These are phyloP conservation scores for Alca torda DNA, from an alignment of 2,797 vertebrate species.

Conservation along the genomic window DNA sequence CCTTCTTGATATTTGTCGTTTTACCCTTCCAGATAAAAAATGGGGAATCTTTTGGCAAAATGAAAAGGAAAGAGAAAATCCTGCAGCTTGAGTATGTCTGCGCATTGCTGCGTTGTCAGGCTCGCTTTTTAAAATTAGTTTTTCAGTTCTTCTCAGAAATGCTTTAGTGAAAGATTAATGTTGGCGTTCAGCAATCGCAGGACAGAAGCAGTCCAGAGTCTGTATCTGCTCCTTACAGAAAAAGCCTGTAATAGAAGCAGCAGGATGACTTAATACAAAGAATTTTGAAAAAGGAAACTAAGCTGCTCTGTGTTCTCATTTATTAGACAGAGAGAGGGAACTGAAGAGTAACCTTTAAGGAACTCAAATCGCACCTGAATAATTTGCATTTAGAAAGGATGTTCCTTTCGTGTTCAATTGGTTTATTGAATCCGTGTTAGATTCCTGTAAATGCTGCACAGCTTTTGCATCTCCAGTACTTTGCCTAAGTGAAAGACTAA, in stretches of 20 bases:
- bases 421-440: constrained; percentile 53
- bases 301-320: constrained; percentile 52
- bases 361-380: constrained; percentile 55
- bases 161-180: constrained; percentile 40
- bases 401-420: constrained; percentile 53
- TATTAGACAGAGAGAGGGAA: constrained; percentile 31
- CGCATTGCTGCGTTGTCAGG: neutral
- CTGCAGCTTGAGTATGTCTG: neutral
- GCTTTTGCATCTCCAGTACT: constrained; percentile 60
- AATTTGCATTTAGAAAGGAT: constrained; percentile 64
- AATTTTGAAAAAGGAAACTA: constrained; percentile 36
- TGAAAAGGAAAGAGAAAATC: neutral
- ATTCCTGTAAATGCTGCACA: constrained; percentile 52
- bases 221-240: constrained; percentile 36
- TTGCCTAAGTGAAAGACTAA: constrained; percentile 72
- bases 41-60: neutral
- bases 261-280: constrained; percentile 41
- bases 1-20: neutral
- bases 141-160: neutral
- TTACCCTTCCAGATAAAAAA: neutral
- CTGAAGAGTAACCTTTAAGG: constrained; percentile 50
- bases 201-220: constrained; percentile 39
- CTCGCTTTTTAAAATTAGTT: neutral
- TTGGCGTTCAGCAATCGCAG: constrained; percentile 14
- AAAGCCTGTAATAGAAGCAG: constrained; percentile 43